phyloP scores from a whole-genome alignment of 2,888 invertebrate species.

The Stenodema calcarata region DNA sequence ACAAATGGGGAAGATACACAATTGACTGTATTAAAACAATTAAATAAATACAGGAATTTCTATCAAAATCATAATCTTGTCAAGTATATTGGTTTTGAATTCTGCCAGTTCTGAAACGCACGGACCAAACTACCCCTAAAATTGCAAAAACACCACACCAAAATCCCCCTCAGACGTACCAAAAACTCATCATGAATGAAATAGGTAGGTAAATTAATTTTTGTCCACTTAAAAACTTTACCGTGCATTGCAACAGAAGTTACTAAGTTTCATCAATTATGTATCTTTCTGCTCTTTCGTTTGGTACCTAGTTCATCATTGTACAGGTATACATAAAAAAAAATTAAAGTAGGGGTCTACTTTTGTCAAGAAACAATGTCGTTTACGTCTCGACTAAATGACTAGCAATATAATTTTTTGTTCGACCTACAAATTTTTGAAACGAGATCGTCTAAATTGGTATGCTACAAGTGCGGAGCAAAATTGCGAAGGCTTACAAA shows the following conservation, averaged over 20 bases:
- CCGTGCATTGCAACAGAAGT: too few relatives aligned
- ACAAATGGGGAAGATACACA: too few relatives aligned
- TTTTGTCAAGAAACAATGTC: background rate
- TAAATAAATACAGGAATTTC: background rate
- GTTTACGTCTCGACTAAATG: conserved; percentile 2
- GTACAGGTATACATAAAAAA: too few relatives aligned
- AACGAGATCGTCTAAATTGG: conserved; percentile 1
- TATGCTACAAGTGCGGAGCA: conserved; percentile 24
- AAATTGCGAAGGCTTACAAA: background rate
- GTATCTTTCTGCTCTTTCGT: background rate
- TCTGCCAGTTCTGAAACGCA: too few relatives aligned
- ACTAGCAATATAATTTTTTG: conserved; percentile 12
- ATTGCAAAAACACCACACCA: too few relatives aligned
- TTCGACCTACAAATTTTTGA: background rate
- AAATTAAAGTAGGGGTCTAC: background rate
- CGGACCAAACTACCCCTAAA: too few relatives aligned
- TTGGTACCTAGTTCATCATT: too few relatives aligned
- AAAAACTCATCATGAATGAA: too few relatives aligned
- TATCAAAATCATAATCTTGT: background rate
- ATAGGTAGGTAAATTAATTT: too few relatives aligned
- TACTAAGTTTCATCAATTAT: too few relatives aligned
- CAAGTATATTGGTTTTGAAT: background rate
- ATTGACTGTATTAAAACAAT: background rate
- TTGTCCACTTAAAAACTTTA: too few relatives aligned
- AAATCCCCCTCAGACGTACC: too few relatives aligned